Conservation (phyloP, 2,888 invertebrate genomes). For the Archips xylosteana region DNA sequence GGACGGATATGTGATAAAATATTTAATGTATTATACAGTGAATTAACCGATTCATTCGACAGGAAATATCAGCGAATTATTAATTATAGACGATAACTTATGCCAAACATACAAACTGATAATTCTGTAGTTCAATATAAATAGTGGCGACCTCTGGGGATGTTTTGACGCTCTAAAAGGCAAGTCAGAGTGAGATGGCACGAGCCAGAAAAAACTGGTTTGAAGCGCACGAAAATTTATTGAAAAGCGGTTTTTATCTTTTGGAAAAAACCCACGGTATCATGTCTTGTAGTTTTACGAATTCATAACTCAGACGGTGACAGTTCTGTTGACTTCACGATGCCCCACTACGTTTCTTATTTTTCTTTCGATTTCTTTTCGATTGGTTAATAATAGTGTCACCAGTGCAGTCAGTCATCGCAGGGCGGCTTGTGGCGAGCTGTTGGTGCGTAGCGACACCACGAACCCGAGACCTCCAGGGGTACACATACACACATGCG, state of each 20-base stretch:
- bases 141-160: not conserved
- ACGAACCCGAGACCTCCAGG: too few relatives aligned
- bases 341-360: too few relatives aligned
- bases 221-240: not conserved
- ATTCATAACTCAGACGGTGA: too few relatives aligned
- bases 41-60: not conserved
- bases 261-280: not conserved
- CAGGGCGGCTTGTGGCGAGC: too few relatives aligned
- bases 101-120: not conserved
- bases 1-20: not conserved
- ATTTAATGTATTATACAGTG: not conserved
- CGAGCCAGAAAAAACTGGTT: not conserved
- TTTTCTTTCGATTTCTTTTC: too few relatives aligned
- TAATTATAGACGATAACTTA: slow-evolving; percentile 18
- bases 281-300: too few relatives aligned
- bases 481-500: too few relatives aligned
- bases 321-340: too few relatives aligned
- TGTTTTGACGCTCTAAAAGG: not conserved
- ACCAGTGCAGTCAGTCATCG: too few relatives aligned
- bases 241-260: not conserved
- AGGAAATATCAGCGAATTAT: slow-evolving; percentile 6
- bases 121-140: not conserved
- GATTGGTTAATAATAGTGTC: too few relatives aligned
- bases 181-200: not conserved
- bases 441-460: too few relatives aligned